Evolutionary conservation across 2,797 vertebrate species (phyloP), one percentile per base, ranked within the genome.

Genomic region (Sardinella longiceps): DNA sequence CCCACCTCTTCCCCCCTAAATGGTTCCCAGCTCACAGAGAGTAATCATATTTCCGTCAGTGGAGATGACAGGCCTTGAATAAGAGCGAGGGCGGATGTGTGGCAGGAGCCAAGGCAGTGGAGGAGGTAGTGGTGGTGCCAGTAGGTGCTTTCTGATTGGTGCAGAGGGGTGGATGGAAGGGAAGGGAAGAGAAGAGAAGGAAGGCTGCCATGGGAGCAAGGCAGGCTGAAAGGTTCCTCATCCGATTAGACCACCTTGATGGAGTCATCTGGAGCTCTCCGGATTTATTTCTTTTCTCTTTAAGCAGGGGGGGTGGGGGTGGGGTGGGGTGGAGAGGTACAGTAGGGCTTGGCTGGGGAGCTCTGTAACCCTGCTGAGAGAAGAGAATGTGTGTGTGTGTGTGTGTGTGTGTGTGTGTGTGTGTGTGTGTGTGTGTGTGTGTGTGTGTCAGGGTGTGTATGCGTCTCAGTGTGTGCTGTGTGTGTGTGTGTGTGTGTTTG

Each of bases 151-250:
- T n/a, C n/a, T n/a, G n/a, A n/a, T n/a, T 70, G 50, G 66, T 37
- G 50, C 7, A 12, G 28, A 12, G 60, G 20, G 70, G 63, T 15
- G 30, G n/a, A 2, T 9, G 58, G 58, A 11, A n/a, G 23, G 2
- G 56, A 5, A 2, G n/a, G 83, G 28, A 15, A 45, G 82, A 81
- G 33, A n/a, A n/a, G n/a, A n/a, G n/a, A n/a, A n/a, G 11, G 3
- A 66, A 66, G 56, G 20, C 87, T 70, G 86, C 85, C 80, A 80
- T n/a, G 84, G 84, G 87, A 77, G 80, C 60, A 84, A 82, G 86
- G 82, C 81, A 39, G 77, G 85, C 88, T 86, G 86, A 88, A 90
- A 90, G 88, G 87, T 88, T 90, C 89, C 81, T 83, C 85, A 84
- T 89, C 87, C 85, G 43, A 86, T 90, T 89, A 90, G 83, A 58